Percentiles rank a stretch among this genome's conserved stretches.
phyloP scores from a whole-genome alignment of 2,797 vertebrate genomes.

The Pyrocephalus nanus region DNA sequence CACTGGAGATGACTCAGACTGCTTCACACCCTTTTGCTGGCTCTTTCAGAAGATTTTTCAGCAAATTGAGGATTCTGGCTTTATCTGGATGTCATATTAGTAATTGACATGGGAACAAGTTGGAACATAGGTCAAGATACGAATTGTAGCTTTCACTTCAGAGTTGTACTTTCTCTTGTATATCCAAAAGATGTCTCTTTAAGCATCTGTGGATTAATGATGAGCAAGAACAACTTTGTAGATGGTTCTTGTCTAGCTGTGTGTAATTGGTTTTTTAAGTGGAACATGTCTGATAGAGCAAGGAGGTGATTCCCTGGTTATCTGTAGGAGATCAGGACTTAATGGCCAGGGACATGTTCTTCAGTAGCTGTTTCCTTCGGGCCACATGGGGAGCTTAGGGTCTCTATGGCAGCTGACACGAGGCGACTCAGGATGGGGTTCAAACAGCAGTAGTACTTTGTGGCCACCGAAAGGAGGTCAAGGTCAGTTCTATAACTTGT shows the following conservation, averaged over 20 bases:
- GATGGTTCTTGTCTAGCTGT: not conserved
- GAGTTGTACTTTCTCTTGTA: not conserved
- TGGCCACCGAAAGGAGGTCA: not conserved
- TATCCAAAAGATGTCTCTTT: not conserved
- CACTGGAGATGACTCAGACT: not conserved
- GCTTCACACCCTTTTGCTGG: not conserved
- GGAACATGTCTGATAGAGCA: not conserved
- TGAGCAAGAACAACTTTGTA: not conserved
- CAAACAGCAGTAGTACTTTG: not conserved
- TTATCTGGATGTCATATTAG: not conserved
- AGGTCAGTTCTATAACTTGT: not conserved
- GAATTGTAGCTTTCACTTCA: not conserved
- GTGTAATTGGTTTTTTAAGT: not conserved
- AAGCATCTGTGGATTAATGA: not conserved
- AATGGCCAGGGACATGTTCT: not conserved
- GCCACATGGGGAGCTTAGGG: accelerated
- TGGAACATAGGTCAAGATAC: not conserved
- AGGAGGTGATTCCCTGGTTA: not conserved
- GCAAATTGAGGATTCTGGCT: not conserved
- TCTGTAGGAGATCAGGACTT: not conserved
- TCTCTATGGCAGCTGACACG: not conserved
- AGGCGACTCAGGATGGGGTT: not conserved
- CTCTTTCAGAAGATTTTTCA: not conserved
- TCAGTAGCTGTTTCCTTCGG: not conserved
- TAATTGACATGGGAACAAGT: not conserved